Base-by-base conservation (phyloP, 2,113 vertebrate species). In the Rissa tridactyla region DNA sequence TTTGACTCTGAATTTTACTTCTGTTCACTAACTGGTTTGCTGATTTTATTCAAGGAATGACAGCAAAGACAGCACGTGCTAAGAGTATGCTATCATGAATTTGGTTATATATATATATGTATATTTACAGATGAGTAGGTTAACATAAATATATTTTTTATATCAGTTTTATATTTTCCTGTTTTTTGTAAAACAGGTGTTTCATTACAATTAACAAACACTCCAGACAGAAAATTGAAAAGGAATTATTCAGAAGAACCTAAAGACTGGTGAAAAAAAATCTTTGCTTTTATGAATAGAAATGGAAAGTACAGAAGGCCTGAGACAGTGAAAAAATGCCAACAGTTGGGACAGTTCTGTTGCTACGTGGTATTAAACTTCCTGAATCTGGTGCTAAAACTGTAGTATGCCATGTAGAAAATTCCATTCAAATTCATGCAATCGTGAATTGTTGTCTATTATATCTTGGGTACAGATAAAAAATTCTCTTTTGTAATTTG, bases 401-500 rank as follows among this genome's bases (percentile, higher is more conserved):
- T 64, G 38, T 51, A 91, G n/a, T 9, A 58, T 32, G 30, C 2
- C 7, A 73, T 21, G 27, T 19, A 92, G 44, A 93, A 88, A 73
- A 88, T 57, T 25, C 60, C 30, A 61, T 46, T 73, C 57, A 92
- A 79, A 82, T 65, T 46, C 13, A 69, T 7, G 17, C 11, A 61
- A 76, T 49, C 0, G 2, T 66, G 46, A 17, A 66, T 19, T 47
- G 23, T 58, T 58, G 36, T 52, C 64, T 61, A 89, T 86, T 72
- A 72, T 69, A 69, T 42, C n/a, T 42, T 49, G 14, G 10, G 14
- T 38, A 70, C 32, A 62, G 82, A 62, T 79, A 92, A 89, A 38
- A 68, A 91, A 82, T 38, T 86, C 25, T 61, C 71, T 94, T 90
- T 64, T 78, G 79, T 86, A 94, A 93, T 90, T 78, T 58, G 51